These are phyloP conservation scores for Standfussiana lucernea DNA, from an alignment of 2,888 invertebrate genomes.

Conservation along the genomic window DNA sequence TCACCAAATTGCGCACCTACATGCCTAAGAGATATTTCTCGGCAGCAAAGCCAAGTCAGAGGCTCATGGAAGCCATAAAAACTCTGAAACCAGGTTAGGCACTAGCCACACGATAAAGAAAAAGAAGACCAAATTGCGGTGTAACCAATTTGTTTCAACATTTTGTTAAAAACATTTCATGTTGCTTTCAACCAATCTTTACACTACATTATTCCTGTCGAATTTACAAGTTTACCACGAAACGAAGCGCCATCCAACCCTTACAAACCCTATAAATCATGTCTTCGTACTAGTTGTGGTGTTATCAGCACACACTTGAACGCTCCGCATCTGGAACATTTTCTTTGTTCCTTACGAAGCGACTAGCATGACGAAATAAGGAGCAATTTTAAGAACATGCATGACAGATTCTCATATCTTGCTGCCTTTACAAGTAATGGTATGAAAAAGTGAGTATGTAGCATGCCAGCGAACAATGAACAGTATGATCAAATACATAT, in stretches of 20 bases:
- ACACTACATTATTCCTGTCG: background rate
- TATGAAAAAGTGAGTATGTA: conserved; percentile 14
- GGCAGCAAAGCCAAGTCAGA: too few relatives aligned
- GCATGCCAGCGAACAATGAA: conserved; percentile 7
- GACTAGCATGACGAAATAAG: background rate
- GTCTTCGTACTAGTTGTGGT: background rate
- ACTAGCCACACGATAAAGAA: too few relatives aligned
- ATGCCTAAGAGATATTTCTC: too few relatives aligned
- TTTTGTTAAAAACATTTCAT: background rate
- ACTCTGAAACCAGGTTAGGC: too few relatives aligned
- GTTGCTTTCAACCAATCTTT: background rate
- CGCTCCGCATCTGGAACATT: conserved; percentile 1
- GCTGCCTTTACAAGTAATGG: conserved; percentile 14
- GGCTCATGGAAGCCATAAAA: too few relatives aligned
- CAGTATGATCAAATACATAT: background rate
- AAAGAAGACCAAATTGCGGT: too few relatives aligned
- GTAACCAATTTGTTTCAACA: background rate
- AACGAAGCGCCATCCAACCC: background rate
- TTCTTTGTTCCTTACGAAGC: conserved; percentile 29
- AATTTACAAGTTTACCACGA: background rate
- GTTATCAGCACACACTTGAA: conserved; percentile 25
- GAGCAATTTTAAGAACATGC: conserved; percentile 21
- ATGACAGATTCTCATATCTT: conserved; percentile 17
- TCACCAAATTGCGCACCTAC: too few relatives aligned
- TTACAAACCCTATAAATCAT: conserved; percentile 6